Evolutionary conservation across 1,140 invertebrate genomes (phyloP), one percentile per base, ranked within the genome.

Genomic region (Delia radicum): DNA sequence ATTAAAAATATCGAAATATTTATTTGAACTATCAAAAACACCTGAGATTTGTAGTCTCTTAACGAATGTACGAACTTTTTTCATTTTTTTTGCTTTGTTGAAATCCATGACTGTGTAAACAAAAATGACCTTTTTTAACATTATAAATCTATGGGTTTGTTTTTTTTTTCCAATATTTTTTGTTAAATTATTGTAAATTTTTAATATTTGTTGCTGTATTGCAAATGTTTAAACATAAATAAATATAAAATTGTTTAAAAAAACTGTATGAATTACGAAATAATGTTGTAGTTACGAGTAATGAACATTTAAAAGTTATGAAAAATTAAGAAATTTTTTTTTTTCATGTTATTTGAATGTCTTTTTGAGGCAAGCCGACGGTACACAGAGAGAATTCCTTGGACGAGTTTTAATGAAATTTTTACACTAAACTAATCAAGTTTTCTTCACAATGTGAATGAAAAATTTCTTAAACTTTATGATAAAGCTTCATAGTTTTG

Each of bases 111-210:
- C 26, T 65, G 18, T 65, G 18, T 63, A 28, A 65, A 65, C 62
- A 13, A n/a, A 65, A 65, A 29, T 65, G 62, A 65, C 62, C 62
- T 65, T 65, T 65, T 65, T 65, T 28, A 65, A 65, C 62, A 28
- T 65, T 65, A 65, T 24, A 65, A 65, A 28, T 29, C 62, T 13
- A 29, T 65, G 8, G 26, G 29, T 42, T 42, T 13, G 37, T 42
- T 42, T 42, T 8, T 10, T 42, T 8, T 5, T 42, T 42, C 37
- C 10, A 42, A 12, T 12, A 2, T 12, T 42, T 42, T 42, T 3
- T 42, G 10, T 42, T 12, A 6, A 42, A 42, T 42, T 12, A 42
- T 42, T 42, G 37, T 42, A 42, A 42, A 42, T 2, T 42, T 42
- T 42, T 42, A n/a, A n/a, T 6, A 13, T 42, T 42, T 8, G 37